These are phyloP conservation scores for Carassius auratus DNA, from an alignment of 2,113 vertebrate species.

Conservation along the genomic window DNA sequence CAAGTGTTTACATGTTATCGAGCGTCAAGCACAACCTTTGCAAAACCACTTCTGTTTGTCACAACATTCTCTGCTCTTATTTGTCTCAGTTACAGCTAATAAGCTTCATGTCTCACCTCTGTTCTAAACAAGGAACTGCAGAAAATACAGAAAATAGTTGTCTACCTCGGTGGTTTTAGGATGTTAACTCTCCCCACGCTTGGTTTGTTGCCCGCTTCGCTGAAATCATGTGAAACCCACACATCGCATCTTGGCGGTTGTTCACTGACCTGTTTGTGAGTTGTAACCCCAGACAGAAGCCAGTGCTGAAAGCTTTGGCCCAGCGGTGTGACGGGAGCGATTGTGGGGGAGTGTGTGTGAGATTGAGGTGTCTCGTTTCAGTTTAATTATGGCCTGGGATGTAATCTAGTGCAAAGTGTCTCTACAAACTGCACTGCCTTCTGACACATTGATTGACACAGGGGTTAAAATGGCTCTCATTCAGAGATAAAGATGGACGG, in stretches of 20 bases:
- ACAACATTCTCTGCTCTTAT: conserved; percentile 21
- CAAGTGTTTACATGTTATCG: background rate
- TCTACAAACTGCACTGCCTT: conserved; percentile 8
- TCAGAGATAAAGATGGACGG: conserved; percentile 16
- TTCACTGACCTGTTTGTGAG: conserved; percentile 13
- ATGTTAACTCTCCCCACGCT: background rate
- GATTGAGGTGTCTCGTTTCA: conserved; percentile 23
- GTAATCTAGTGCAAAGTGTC: conserved; percentile 38
- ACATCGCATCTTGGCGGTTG: conserved; percentile 12
- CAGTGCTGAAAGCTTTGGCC: conserved; percentile 14
- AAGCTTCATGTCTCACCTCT: conserved; percentile 4
- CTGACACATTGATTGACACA: conserved; percentile 22
- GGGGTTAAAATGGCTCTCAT: conserved; percentile 29
- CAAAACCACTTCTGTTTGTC: background rate
- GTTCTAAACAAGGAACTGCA: conserved; percentile 14
- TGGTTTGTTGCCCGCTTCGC: background rate
- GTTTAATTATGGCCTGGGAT: conserved; percentile 41
- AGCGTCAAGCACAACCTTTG: background rate
- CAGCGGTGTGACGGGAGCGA: background rate
- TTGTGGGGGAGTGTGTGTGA: conserved; percentile 1
- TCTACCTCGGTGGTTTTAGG: background rate
- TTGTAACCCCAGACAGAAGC: conserved; percentile 5
- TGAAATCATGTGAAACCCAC: conserved; percentile 18
- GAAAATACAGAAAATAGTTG: background rate
- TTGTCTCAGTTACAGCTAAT: conserved; percentile 27